These are phyloP conservation scores for Limnothrissa miodon DNA, from an alignment of 2,113 vertebrate species.

Conservation along the genomic window DNA sequence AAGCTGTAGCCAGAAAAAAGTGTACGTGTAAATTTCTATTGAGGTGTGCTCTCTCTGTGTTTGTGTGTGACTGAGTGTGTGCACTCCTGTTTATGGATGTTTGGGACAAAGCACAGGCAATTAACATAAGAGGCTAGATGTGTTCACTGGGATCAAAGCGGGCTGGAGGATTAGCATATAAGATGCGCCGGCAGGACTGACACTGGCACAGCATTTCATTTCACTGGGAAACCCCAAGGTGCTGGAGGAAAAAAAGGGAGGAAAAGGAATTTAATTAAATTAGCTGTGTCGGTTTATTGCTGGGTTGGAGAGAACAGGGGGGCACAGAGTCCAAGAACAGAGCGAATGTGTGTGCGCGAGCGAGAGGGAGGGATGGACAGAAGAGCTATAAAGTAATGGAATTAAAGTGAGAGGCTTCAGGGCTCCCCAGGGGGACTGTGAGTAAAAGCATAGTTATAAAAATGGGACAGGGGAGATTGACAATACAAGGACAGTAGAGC, in stretches of 20 bases:
- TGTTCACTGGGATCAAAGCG: slow-evolving; percentile 13
- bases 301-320: slow-evolving; percentile 33
- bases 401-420: slow-evolving; percentile 40
- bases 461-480: neutral
- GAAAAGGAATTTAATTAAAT: slow-evolving; percentile 58
- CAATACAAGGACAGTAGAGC: neutral
- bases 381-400: slow-evolving; percentile 52
- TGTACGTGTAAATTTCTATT: neutral
- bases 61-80: neutral
- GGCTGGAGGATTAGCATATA: slow-evolving; percentile 31
- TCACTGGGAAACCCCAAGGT: slow-evolving; percentile 17
- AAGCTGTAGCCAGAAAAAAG: neutral
- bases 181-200: neutral
- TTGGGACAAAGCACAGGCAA: neutral
- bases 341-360: neutral
- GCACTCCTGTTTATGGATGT: neutral
- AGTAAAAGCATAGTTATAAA: neutral
- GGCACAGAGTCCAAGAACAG: neutral
- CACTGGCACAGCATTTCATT: slow-evolving; percentile 26
- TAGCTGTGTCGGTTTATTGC: slow-evolving; percentile 47
- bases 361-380: slow-evolving; percentile 23
- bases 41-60: no score
- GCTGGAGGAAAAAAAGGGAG: slow-evolving; percentile 31
- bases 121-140: slow-evolving; percentile 13
- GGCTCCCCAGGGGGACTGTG: neutral